These are phyloP conservation scores for Seriola aureovittata DNA, from an alignment of 2,113 vertebrate genomes.

Conservation along the genomic window DNA sequence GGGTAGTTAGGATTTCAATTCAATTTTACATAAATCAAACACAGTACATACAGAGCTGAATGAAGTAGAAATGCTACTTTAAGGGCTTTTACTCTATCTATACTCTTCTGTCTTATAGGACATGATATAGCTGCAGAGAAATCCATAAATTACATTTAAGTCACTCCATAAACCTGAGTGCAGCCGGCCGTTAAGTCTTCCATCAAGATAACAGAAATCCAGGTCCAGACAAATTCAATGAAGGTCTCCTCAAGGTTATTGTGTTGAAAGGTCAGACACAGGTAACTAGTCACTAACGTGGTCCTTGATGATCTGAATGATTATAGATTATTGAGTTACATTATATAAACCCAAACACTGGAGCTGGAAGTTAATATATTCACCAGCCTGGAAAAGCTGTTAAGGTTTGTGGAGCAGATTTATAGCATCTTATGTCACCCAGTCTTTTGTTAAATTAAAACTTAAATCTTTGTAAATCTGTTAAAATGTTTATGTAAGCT, in stretches of 20 bases:
- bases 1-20: constrained; percentile 19
- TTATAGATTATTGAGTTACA: constrained; percentile 10
- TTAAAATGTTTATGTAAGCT: constrained; percentile 27
- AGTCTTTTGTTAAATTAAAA: not conserved
- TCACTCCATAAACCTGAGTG: constrained; percentile 46
- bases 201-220: constrained; percentile 38
- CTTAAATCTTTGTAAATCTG: constrained; percentile 3
- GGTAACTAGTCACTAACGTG: constrained; percentile 10
- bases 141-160: constrained; percentile 50
- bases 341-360: not conserved
- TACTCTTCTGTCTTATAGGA: constrained; percentile 3
- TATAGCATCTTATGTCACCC: not conserved
- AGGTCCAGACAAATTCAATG: constrained; percentile 35
- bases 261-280: constrained; percentile 4
- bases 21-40: constrained; percentile 35
- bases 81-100: constrained; percentile 24
- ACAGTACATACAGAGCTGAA: not conserved
- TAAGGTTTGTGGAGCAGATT: not conserved
- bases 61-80: constrained; percentile 25
- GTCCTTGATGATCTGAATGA: constrained; percentile 7
- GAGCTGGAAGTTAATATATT: not conserved
- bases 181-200: constrained; percentile 32
- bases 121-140: constrained; percentile 16
- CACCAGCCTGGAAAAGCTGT: not conserved
- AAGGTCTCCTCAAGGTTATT: constrained; percentile 49